Conservation (phyloP, 1,140 invertebrate genomes). For the Nasonia giraulti region DNA sequence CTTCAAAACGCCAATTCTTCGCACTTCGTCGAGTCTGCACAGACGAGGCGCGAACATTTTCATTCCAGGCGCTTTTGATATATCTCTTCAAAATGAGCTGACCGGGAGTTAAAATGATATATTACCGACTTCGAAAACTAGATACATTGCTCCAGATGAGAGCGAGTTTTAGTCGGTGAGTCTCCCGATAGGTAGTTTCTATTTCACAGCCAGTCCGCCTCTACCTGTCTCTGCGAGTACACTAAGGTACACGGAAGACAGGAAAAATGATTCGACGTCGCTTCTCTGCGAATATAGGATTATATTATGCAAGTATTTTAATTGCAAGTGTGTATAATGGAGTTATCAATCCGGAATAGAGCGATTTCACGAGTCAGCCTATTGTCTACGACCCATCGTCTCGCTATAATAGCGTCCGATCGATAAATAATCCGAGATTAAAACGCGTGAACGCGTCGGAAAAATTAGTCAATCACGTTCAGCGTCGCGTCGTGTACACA, state of each 20-base stretch:
- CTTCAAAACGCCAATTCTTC: not conserved
- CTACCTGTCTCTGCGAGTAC: not conserved
- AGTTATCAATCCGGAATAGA: not conserved
- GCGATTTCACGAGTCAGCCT: not conserved
- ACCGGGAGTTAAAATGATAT: constrained; percentile 18
- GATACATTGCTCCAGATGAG: constrained; percentile 15
- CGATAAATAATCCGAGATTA: not conserved
- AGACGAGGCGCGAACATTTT: not conserved
- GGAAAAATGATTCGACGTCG: no score
- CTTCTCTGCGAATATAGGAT: no score
- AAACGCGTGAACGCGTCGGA: not conserved
- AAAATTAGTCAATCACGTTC: not conserved
- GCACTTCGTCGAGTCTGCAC: not conserved
- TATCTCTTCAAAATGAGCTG: not conserved
- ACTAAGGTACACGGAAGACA: no score
- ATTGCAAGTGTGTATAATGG: not conserved
- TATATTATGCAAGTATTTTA: not conserved
- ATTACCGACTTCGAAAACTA: constrained; percentile 6
- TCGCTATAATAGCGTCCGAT: no score
- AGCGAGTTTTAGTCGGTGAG: constrained; percentile 2
- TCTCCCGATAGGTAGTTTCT: constrained; percentile 16
- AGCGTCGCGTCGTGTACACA: no score
- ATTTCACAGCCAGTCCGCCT: not conserved
- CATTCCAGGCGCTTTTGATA: not conserved
- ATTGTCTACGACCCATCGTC: not conserved